A percentile compares a stretch with the other conserved stretches of the same genome.
These are phyloP conservation scores for Tragelaphus imberbis DNA, from an alignment of 2,113 vertebrate species.

Conservation along the genomic window DNA sequence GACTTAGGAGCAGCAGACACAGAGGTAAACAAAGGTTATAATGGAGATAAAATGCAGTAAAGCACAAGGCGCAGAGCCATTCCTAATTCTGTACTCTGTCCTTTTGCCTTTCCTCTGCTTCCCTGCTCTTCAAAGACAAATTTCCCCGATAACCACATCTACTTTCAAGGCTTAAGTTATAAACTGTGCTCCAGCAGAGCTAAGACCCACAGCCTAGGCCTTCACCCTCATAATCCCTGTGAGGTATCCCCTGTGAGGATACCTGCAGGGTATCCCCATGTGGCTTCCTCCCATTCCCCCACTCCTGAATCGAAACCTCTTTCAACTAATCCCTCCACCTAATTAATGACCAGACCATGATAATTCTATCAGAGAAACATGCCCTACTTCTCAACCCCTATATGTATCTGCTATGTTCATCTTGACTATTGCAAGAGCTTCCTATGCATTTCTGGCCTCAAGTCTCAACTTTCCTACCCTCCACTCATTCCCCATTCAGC, in stretches of 20 bases:
- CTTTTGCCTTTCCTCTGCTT: background rate
- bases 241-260: background rate
- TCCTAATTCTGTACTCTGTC: background rate
- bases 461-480: background rate
- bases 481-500: background rate
- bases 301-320: background rate
- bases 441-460: background rate
- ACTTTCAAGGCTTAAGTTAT: background rate
- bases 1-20: background rate
- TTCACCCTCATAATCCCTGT: background rate
- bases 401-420: background rate
- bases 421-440: background rate
- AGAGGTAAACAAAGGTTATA: background rate
- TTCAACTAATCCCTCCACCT: background rate
- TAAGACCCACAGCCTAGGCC: background rate
- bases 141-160: background rate
- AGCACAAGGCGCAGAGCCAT: background rate
- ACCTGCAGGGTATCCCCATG: background rate
- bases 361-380: background rate
- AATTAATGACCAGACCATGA: background rate
- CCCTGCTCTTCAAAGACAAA: background rate
- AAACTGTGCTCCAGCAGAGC: background rate
- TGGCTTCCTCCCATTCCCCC: background rate
- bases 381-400: background rate
- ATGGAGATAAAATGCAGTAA: background rate